Evolutionary conservation across 2,888 invertebrate genomes (phyloP), one percentile per base, ranked within the genome.

Genomic region (Hetaerina titia): DNA sequence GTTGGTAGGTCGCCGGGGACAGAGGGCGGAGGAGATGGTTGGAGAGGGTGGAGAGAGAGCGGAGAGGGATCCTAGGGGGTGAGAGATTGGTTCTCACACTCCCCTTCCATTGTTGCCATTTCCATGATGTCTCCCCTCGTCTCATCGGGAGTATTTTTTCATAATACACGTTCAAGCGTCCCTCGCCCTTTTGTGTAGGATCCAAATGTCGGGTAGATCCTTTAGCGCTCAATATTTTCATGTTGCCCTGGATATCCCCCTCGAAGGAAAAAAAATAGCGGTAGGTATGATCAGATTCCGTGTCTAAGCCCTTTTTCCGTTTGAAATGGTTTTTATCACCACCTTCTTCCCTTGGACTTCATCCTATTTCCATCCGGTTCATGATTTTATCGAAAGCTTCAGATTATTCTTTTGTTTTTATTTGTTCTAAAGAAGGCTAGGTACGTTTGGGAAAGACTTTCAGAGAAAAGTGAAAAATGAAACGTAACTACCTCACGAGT

Each of bases 21-120:
- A 25, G 31, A 4, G 9, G 31, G 81, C 8, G 25, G 31, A 31
- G 5, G 31, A 31, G 31, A 22, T 31, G 31, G 74, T 2, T n/a
- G 69, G 17, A 8, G 69, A n/a, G 22, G 31, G 22, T 45, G 45
- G n/a, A n/a, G 69, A 69, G 69, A 69, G 9, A 81, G 81, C 31
- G 81, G 7, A 11, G 60, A 60, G n/a, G 31, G 31, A 31, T 81
- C 11, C 25, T 1, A 81, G 15, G 81, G 25, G 15, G 31, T 31
- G 31, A 81, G 81, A 31, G 81, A 81, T 81, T 81, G 81, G 81
- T 81, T 81, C 81, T 81, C 81, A 81, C 81, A 31, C 69, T 69
- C 69, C 81, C 25, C 81, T 81, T 31, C 81, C 81, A 81, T 81
- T 81, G 81, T 81, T 81, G 81, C 81, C 81, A 81, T 81, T 81